Percentiles rank a stretch among this genome's conserved stretches.
These are phyloP conservation scores for Temnothorax rugatulus DNA, from an alignment of 2,888 invertebrate species.

Conservation along the genomic window DNA sequence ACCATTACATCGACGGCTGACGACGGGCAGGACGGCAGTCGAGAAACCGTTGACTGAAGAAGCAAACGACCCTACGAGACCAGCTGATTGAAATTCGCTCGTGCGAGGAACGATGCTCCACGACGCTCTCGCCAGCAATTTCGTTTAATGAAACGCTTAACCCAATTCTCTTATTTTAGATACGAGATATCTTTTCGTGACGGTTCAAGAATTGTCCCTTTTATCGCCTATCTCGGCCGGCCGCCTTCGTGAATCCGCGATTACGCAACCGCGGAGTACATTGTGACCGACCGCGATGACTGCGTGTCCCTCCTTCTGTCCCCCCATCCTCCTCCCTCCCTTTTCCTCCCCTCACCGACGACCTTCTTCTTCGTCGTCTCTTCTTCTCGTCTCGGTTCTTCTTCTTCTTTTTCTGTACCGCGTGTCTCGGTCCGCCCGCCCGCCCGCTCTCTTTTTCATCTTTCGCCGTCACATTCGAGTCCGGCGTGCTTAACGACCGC, in stretches of 20 bases:
- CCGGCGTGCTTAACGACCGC: slow-evolving; percentile 56
- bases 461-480: slow-evolving; percentile 53
- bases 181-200: slow-evolving; percentile 80
- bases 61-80: slow-evolving; percentile 22
- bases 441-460: slow-evolving; percentile 49
- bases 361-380: slow-evolving; percentile 48
- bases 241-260: slow-evolving; percentile 75
- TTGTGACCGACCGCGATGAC: slow-evolving; percentile 43
- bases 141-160: slow-evolving; percentile 72
- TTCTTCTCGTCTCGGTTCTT: slow-evolving; percentile 43
- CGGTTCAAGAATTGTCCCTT: slow-evolving; percentile 81
- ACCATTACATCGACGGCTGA: slow-evolving; percentile 30
- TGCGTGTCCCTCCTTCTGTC: background rate
- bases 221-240: slow-evolving; percentile 77
- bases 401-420: slow-evolving; percentile 55
- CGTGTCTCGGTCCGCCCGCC: slow-evolving; percentile 52
- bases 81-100: slow-evolving; percentile 50
- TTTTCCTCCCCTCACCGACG: slow-evolving; percentile 37
- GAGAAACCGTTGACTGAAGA: slow-evolving; percentile 22
- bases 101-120: slow-evolving; percentile 50
- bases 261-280: slow-evolving; percentile 73
- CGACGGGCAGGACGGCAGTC: slow-evolving; percentile 16
- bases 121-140: slow-evolving; percentile 60
- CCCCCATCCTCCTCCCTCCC: slow-evolving; percentile 2
- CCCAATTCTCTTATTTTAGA: slow-evolving; percentile 80